Evolutionary conservation across 2,113 vertebrate genomes (phyloP).

Genomic region (Saccopteryx leptura): DNA sequence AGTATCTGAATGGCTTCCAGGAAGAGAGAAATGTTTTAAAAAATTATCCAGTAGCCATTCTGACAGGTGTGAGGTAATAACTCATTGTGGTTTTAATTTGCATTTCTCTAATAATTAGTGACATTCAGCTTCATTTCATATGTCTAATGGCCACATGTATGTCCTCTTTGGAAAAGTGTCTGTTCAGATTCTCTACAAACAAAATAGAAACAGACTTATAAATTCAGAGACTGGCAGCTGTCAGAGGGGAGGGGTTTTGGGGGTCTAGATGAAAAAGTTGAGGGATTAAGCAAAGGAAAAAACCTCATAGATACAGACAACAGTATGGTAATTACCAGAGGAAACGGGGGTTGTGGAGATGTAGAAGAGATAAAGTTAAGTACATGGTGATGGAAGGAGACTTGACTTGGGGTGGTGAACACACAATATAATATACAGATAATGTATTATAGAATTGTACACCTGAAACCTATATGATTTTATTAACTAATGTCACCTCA

Average conservation of each 20-base stretch:
- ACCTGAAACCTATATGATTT: too few species aligned
- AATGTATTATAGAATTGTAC: too few species aligned
- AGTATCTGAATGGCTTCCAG: constrained; percentile 2
- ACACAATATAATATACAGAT: too few species aligned
- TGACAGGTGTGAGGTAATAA: background rate
- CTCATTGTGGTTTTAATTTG: background rate
- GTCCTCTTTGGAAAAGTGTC: background rate
- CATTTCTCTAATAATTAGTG: background rate
- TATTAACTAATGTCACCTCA: background rate
- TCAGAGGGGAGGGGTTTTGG: background rate
- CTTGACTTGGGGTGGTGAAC: too few species aligned
- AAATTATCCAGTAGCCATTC: background rate
- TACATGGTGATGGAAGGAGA: background rate
- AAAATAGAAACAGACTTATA: background rate
- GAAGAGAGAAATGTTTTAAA: constrained; percentile 14
- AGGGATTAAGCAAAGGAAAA: background rate
- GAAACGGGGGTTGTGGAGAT: background rate
- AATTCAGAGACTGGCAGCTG: background rate
- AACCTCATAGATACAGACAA: background rate
- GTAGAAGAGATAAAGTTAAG: background rate
- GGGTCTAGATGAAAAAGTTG: background rate
- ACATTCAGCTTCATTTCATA: background rate
- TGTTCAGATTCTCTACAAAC: background rate
- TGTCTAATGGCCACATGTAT: background rate
- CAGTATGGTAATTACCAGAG: background rate